A percentile compares a stretch with the other conserved stretches of the same genome.
Evolutionary conservation across 1,140 invertebrate species (phyloP).

Genomic region (Tetraneura akinire): DNA sequence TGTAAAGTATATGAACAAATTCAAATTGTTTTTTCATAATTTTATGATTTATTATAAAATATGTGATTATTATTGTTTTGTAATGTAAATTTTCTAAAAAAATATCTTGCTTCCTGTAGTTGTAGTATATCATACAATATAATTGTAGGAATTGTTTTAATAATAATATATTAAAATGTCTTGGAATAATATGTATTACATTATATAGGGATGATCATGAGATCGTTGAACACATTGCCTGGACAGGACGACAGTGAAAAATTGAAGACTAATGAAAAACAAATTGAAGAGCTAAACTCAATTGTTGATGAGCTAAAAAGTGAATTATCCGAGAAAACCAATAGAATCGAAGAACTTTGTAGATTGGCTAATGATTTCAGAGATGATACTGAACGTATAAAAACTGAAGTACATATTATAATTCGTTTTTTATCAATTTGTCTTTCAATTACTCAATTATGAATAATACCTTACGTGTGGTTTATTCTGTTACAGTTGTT

Average conservation of each 20-base stretch:
- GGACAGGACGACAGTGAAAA: constrained; percentile 36
- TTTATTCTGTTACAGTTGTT: not conserved
- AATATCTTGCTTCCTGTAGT: too few species aligned
- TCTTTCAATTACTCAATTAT: too few species aligned
- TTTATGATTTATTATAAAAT: too few species aligned
- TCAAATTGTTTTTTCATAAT: too few species aligned
- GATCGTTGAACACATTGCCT: constrained; percentile 8
- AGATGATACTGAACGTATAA: constrained; percentile 19
- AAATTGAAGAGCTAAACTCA: not conserved
- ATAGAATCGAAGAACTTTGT: constrained; percentile 20
- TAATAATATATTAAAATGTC: too few species aligned
- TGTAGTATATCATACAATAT: too few species aligned
- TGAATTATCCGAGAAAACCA: constrained; percentile 37
- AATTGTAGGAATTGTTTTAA: too few species aligned
- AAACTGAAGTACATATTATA: constrained; percentile 22
- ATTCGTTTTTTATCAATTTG: not conserved
- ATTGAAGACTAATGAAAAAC: not conserved
- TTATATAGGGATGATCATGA: constrained; percentile 43
- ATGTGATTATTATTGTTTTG: too few species aligned
- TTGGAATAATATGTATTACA: too few species aligned
- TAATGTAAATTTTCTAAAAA: too few species aligned
- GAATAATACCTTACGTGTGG: too few species aligned
- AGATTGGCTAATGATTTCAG: constrained; percentile 29
- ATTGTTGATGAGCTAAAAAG: not conserved
- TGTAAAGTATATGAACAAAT: too few species aligned